Base-by-base conservation (phyloP, 2,888 invertebrate genomes). In the Leptura quadrifasciata region DNA sequence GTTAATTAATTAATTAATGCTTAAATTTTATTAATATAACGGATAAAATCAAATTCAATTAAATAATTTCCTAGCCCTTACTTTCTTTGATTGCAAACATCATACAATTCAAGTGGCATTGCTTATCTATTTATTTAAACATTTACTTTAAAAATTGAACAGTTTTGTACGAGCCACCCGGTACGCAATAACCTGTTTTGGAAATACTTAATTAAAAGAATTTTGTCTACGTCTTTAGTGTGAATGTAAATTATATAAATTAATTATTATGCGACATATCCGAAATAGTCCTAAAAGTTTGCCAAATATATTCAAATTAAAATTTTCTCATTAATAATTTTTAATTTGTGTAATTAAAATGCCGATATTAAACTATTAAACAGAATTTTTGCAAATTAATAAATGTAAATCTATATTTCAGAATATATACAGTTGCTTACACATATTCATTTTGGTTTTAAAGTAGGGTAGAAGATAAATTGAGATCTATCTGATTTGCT, bases 291-390 rank as follows among this genome's bases (percentile, higher is more conserved):
- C n/a, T 15, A 47, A 47, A n/a, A n/a, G 47, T 47, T 47, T 47
- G 47, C n/a, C 12, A 47, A 47, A 47, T 47, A 47, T n/a, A 47
- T 47, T 47, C 17, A 47, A 47, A 47, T 47, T 47, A n/a, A 47
- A 47, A n/a, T 47, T 3, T n/a, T 15, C 47, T 47, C 47, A 47
- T 47, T 47, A 47, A 47, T 47, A 47, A 47, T 47, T 15, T n/a
- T 47, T 47, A 17, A 47, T n/a, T 47, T 47, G 47, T n/a, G n/a
- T 47, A 47, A 47, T 47, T 47, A 47, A 47, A 47, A 47, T 47
- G n/a, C n/a, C 47, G n/a, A 47, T 47, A 6, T 47, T 47, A 47
- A 47, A 15, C n/a, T 47, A 47, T 1, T 47, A n/a, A 15, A n/a
- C n/a, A n/a, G 2, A 2, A 3, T 39, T n/a, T 47, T 47, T 3